Conservation (phyloP, 2,113 vertebrate genomes). For the Silurus meridionalis region DNA sequence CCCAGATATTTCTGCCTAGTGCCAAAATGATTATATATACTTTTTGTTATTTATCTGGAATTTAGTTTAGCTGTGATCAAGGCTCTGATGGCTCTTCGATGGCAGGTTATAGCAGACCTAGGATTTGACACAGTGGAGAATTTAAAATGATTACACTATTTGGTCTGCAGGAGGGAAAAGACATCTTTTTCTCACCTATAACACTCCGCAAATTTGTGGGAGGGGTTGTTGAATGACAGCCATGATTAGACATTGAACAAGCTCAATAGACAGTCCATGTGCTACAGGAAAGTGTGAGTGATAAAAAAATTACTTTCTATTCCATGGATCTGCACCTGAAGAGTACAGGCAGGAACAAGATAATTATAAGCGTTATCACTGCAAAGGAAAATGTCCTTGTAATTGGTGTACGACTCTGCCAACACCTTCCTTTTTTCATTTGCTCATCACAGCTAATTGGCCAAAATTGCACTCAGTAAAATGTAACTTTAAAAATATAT, state of each 20-base stretch:
- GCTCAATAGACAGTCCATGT: background rate
- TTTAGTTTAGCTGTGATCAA: background rate
- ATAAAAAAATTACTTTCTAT: conserved; percentile 17
- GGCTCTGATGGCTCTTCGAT: background rate
- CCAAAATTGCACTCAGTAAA: conserved; percentile 39
- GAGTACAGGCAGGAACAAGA: conserved; percentile 30
- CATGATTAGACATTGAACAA: conserved; percentile 31
- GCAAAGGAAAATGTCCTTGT: conserved; percentile 45
- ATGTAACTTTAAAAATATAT: conserved; percentile 41
- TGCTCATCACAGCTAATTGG: conserved; percentile 44
- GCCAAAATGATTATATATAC: background rate
- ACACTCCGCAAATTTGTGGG: background rate
- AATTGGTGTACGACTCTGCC: conserved; percentile 46
- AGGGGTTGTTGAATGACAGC: conserved; percentile 21
- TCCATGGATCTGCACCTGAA: conserved; percentile 19
- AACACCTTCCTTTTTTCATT: conserved; percentile 42
- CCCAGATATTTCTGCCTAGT: conserved; percentile 1
- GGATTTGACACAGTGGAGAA: background rate
- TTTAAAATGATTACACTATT: conserved; percentile 18
- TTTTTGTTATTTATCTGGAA: background rate
- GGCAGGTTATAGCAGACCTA: background rate
- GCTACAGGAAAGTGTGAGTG: conserved; percentile 16
- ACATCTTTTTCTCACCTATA: background rate
- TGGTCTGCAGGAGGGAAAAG: background rate
- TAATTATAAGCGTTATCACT: conserved; percentile 45